Evolutionary conservation across 2,113 vertebrate genomes (phyloP), one percentile per base, ranked within the genome.

Genomic region (Pelobates fuscus): DNA sequence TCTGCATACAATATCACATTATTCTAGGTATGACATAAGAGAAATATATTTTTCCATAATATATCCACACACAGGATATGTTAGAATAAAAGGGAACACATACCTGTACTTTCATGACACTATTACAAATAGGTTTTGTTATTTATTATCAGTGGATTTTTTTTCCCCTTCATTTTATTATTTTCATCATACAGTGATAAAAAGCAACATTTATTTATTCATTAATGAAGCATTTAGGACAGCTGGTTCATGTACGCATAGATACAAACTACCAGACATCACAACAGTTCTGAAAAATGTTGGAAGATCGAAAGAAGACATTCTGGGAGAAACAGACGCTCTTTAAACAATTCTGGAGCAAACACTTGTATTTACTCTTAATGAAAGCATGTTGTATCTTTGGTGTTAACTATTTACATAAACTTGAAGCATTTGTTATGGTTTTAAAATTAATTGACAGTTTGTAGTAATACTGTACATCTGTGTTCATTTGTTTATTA

Each of bases 301-400:
- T 70, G 68, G 68, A 70, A 70, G 68, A 70, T 59, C 55, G 11
- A n/a, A 59, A 23, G 67, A 44, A 70, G 55, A 70, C 54, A 41
- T 43, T 70, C 68, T 70, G 55, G 68, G 60, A 44, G 68, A 70
- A 59, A 70, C 68, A 70, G 68, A 70, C 68, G 68, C 55, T 59
- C 55, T 60, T 44, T 60, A 21, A 59, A 70, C 43, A 30, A 60
- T 60, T 70, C 54, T 70, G 68, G 23, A 70, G 68, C 68, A 60
- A n/a, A 27, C 37, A 44, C 55, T 59, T 27, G 17, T 70, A 70
- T 70, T 70, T 70, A 70, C 68, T 70, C 21, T n/a, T 70, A 60
- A 70, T 70, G 32, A 70, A 70, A 70, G 55, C 32, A 59, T 70
- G 67, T 70, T 59, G 67, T 21, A 70, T 41, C 23, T 70, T 21